Conservation (phyloP, 1,140 invertebrate species). For the Zophobas morio region DNA sequence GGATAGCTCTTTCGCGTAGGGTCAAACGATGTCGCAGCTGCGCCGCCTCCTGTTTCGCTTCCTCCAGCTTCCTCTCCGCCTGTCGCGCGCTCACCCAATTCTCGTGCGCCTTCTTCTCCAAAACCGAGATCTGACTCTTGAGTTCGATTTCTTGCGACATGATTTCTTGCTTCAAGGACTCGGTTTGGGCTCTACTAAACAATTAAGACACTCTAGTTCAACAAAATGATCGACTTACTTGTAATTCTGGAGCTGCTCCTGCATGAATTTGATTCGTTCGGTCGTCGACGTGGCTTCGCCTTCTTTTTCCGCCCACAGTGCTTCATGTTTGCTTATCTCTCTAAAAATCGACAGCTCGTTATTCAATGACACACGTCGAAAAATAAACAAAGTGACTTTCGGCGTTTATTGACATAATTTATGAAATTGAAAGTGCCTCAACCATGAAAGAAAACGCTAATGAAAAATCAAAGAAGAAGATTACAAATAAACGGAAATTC, state of each 20-base stretch:
- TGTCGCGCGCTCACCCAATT: constrained; percentile 84
- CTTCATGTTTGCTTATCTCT: constrained; percentile 87
- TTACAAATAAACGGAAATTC: constrained; percentile 6
- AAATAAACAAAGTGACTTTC: constrained; percentile 32
- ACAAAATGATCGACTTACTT: constrained; percentile 73
- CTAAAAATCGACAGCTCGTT: constrained; percentile 61
- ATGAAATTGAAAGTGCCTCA: constrained; percentile 17
- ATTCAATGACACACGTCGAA: constrained; percentile 15
- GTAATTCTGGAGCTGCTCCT: constrained; percentile 85
- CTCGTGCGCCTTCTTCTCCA: constrained; percentile 84
- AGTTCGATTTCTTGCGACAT: constrained; percentile 84
- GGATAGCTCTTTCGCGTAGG: constrained; percentile 71
- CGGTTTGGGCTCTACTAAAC: constrained; percentile 75
- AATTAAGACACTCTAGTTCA: constrained; percentile 8
- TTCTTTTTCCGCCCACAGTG: constrained; percentile 86
- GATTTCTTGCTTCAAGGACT: constrained; percentile 83
- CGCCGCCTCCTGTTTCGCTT: constrained; percentile 81
- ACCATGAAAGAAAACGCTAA: constrained; percentile 16
- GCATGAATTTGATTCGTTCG: constrained; percentile 82
- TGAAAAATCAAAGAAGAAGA: constrained; percentile 1
- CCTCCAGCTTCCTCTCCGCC: constrained; percentile 82
- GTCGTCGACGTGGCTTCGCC: constrained; percentile 85
- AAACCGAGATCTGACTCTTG: constrained; percentile 80
- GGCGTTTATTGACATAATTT: constrained; percentile 16
- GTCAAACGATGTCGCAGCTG: constrained; percentile 82